phyloP scores from a whole-genome alignment of 2,113 vertebrate genomes.

The Nesoenas mayeri region DNA sequence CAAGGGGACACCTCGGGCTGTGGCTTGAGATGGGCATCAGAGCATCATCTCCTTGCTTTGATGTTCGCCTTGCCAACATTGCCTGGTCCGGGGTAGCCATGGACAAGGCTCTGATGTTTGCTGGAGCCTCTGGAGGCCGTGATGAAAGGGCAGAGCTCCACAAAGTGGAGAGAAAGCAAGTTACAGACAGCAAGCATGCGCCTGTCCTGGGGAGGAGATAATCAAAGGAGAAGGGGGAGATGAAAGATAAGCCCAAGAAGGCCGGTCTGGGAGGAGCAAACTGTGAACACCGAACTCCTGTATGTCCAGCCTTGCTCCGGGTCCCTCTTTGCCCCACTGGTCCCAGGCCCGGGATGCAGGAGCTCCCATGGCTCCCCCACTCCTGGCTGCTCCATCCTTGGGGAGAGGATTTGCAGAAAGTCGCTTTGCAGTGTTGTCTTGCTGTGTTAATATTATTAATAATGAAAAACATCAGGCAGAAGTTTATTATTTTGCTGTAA shows the following conservation, averaged over 20 bases:
- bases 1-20: background rate
- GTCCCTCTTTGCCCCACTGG: background rate
- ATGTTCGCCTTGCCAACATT: background rate
- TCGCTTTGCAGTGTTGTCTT: background rate
- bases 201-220: background rate
- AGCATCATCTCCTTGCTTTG: background rate
- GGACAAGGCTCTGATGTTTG: background rate
- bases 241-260: background rate
- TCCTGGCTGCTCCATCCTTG: background rate
- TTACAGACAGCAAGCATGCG: background rate
- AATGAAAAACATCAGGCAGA: background rate
- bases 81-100: background rate
- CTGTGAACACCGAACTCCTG: rapidly evolving
- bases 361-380: rapidly evolving
- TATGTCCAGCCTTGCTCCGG: rapidly evolving
- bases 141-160: slow-evolving; percentile 20
- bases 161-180: background rate
- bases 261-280: background rate
- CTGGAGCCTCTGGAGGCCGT: rapidly evolving
- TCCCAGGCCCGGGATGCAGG: rapidly evolving
- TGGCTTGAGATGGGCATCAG: background rate
- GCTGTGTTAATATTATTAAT: background rate
- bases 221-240: background rate
- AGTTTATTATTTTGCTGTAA: slow-evolving; percentile 23
- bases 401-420: background rate